These are phyloP conservation scores for Harpalus rufipes DNA, from an alignment of 2,888 invertebrate genomes.

Conservation along the genomic window DNA sequence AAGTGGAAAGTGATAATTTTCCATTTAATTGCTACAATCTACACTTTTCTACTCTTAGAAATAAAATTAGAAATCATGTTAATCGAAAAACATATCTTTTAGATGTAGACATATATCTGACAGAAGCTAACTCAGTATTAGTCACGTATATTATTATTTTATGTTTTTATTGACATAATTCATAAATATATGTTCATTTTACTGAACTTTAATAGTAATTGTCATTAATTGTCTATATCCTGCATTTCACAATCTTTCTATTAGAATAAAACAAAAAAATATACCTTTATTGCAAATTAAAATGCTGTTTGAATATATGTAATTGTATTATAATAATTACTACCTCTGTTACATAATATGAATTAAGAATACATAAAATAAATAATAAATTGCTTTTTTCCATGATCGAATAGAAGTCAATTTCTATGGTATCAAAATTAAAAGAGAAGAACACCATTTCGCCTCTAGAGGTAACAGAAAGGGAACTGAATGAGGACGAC, in stretches of 20 bases:
- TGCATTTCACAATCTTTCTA: slow-evolving; percentile 17
- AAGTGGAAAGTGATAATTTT: slow-evolving; percentile 32
- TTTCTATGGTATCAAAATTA: no score
- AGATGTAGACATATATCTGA: neutral
- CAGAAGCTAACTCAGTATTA: neutral
- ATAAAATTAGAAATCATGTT: slow-evolving; percentile 35
- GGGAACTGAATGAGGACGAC: no score
- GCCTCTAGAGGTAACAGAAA: no score
- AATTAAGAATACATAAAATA: no score
- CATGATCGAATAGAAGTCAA: no score
- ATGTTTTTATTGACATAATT: slow-evolving; percentile 6
- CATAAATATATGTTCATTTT: neutral
- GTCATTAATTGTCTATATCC: slow-evolving; percentile 29
- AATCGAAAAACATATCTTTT: slow-evolving; percentile 1
- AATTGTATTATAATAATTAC: no score
- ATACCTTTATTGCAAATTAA: neutral
- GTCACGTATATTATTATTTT: neutral
- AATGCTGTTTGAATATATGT: neutral
- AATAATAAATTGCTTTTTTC: no score
- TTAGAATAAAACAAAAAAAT: neutral
- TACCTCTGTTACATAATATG: no score
- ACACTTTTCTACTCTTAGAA: slow-evolving; percentile 19
- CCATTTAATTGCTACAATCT: slow-evolving; percentile 20
- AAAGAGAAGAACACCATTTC: no score
- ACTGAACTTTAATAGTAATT: slow-evolving; percentile 11